Conservation (phyloP, 2,888 invertebrate genomes). For the Arrhopalites spinosus region DNA sequence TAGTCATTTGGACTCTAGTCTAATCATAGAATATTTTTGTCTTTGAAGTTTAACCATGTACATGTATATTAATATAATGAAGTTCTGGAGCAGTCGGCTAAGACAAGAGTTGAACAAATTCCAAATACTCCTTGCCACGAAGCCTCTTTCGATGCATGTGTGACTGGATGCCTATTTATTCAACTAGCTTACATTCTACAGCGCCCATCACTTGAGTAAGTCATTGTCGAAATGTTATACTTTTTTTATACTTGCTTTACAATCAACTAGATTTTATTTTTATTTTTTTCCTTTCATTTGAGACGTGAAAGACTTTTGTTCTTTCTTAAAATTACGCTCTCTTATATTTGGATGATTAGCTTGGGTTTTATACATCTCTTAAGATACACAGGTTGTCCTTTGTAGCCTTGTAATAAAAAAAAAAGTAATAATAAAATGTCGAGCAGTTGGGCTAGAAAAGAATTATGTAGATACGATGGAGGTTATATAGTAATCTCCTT, state of each 20-base stretch:
- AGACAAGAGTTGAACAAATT: slow-evolving; percentile 22
- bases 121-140: slow-evolving; percentile 63
- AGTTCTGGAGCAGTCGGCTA: slow-evolving; percentile 26
- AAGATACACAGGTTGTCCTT: not conserved
- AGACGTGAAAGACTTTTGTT: too few species aligned
- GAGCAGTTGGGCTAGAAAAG: not conserved
- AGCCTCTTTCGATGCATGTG: slow-evolving; percentile 81
- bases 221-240: slow-evolving; percentile 40
- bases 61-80: too few species aligned
- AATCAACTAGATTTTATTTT: not conserved
- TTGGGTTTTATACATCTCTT: too few species aligned
- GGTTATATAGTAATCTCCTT: too few species aligned
- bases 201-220: slow-evolving; percentile 62
- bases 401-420: too few species aligned
- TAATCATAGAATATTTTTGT: slow-evolving; percentile 14
- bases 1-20: not conserved
- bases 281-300: too few species aligned
- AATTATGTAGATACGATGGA: too few species aligned
- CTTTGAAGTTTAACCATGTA: not conserved
- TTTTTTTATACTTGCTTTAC: not conserved
- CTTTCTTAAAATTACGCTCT: too few species aligned
- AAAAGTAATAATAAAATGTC: not conserved
- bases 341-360: too few species aligned
- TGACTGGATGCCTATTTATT: slow-evolving; percentile 74
- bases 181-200: slow-evolving; percentile 68